Conservation (phyloP, 2,113 vertebrate genomes). For the Cephalophus harveyi region DNA sequence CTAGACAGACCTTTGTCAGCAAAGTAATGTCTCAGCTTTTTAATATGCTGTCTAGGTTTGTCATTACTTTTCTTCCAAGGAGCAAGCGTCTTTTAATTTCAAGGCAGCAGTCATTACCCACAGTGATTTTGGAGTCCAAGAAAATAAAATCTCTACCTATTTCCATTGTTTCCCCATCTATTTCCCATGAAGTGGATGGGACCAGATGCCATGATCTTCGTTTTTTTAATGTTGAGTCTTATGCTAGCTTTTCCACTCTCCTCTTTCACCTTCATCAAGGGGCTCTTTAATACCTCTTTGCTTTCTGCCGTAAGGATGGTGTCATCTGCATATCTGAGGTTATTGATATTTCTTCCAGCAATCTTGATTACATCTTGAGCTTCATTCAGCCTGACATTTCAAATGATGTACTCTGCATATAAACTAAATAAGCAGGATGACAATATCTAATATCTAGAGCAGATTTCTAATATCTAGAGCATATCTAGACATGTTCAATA, state of each 20-base stretch:
- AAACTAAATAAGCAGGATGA: not conserved
- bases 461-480: not conserved
- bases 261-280: not conserved
- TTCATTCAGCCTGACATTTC: not conserved
- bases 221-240: not conserved
- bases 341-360: not conserved
- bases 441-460: not conserved
- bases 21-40: not conserved
- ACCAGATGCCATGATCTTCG: not conserved
- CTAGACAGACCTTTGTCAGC: not conserved
- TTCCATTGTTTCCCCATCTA: not conserved
- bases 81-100: not conserved
- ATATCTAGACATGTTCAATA: not conserved
- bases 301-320: not conserved
- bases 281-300: not conserved
- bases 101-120: not conserved
- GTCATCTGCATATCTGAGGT: not conserved
- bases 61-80: not conserved
- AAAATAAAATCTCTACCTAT: not conserved
- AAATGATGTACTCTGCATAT: not conserved
- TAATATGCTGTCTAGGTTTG: not conserved
- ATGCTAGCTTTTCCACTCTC: not conserved
- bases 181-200: not conserved
- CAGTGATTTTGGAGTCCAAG: not conserved
- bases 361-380: not conserved